These are phyloP conservation scores for Acronicta alni DNA, from an alignment of 2,888 invertebrate species.

Conservation along the genomic window DNA sequence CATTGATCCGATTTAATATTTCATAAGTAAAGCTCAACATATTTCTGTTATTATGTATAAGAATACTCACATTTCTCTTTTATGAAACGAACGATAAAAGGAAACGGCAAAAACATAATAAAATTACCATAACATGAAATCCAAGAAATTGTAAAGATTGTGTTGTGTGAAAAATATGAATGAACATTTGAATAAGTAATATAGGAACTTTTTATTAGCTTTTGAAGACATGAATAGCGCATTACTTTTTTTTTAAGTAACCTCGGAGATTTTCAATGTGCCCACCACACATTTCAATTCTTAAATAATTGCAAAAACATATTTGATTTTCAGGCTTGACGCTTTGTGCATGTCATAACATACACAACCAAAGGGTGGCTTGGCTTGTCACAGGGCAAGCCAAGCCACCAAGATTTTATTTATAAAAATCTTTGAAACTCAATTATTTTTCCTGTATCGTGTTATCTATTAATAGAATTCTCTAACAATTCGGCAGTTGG, in stretches of 20 bases:
- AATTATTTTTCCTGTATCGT: too few relatives aligned
- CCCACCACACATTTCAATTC: too few relatives aligned
- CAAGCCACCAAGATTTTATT: too few relatives aligned
- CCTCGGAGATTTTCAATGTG: not conserved
- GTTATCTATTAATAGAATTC: too few relatives aligned
- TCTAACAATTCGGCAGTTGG: too few relatives aligned
- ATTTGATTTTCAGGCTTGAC: too few relatives aligned
- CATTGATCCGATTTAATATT: slow-evolving; percentile 33
- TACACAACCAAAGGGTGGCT: too few relatives aligned
- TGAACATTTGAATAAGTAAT: slow-evolving; percentile 24
- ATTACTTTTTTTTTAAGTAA: too few relatives aligned
- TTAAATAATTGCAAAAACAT: not conserved
- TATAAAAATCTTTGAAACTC: too few relatives aligned
- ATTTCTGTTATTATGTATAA: slow-evolving; percentile 36
- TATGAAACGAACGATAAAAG: slow-evolving; percentile 51
- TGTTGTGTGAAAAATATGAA: slow-evolving; percentile 26
- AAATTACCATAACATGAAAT: slow-evolving; percentile 63
- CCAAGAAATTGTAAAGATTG: slow-evolving; percentile 21
- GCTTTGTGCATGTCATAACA: too few relatives aligned
- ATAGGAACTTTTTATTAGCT: not conserved
- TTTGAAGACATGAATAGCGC: not conserved
- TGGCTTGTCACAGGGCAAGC: too few relatives aligned
- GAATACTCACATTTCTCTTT: slow-evolving; percentile 45
- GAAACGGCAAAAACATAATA: slow-evolving; percentile 61
- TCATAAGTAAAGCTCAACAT: slow-evolving; percentile 17